Conservation (phyloP, 2,797 vertebrate species). For the Gymnoscopelus microlampas region DNA sequence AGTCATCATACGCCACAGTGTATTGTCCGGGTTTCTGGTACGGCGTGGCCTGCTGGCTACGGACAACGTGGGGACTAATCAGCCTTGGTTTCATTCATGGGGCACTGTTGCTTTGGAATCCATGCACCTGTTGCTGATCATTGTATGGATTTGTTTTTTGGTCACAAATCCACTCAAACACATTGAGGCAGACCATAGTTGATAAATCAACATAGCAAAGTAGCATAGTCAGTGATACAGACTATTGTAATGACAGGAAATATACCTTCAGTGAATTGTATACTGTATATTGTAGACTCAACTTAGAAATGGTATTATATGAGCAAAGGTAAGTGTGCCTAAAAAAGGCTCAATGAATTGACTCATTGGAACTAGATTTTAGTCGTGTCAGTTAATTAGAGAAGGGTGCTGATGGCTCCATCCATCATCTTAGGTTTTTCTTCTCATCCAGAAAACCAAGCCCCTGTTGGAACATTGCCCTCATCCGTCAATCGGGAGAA, state of each 20-base stretch:
- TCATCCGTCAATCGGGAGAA: slow-evolving; percentile 63
- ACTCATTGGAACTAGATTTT: slow-evolving; percentile 46
- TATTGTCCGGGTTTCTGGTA: slow-evolving; percentile 44
- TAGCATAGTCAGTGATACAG: neutral
- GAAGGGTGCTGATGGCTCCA: slow-evolving; percentile 54
- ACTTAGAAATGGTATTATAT: neutral
- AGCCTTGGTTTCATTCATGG: neutral
- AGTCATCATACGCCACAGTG: slow-evolving; percentile 55
- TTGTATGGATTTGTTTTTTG: neutral
- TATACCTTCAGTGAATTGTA: slow-evolving; percentile 10
- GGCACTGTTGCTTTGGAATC: no score
- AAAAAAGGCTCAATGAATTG: slow-evolving; percentile 47
- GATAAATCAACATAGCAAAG: slow-evolving; percentile 1
- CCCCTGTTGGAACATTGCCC: slow-evolving; percentile 66
- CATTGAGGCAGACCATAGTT: neutral
- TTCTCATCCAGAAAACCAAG: slow-evolving; percentile 45
- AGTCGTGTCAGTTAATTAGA: slow-evolving; percentile 73
- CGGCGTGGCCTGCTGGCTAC: slow-evolving; percentile 25
- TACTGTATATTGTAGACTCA: no score
- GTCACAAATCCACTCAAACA: neutral
- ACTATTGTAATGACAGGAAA: slow-evolving; percentile 4
- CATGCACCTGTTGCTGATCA: no score
- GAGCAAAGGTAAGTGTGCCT: slow-evolving; percentile 35
- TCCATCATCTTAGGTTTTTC: slow-evolving; percentile 68
- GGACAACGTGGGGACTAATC: slow-evolving; percentile 37